A percentile compares a stretch with the other conserved stretches of the same genome.
Conservation (phyloP, 1,140 invertebrate species). For the Penaeus indicus region DNA sequence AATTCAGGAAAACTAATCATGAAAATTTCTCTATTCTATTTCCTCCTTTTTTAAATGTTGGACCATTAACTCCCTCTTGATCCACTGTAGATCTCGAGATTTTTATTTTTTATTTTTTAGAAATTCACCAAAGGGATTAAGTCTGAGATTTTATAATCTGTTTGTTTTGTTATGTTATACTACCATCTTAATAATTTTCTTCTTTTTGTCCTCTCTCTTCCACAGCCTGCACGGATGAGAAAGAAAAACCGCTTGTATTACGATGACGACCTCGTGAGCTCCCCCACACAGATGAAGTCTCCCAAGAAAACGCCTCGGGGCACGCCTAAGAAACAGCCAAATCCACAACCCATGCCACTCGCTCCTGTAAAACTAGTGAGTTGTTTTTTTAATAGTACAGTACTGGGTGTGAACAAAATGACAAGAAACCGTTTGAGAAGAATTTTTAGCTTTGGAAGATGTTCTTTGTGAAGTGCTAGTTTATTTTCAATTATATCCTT, state of each 20-base stretch:
- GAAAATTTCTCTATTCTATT: no score
- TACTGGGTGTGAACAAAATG: no score
- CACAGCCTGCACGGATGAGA: slow-evolving; percentile 84
- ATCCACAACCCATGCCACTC: slow-evolving; percentile 69
- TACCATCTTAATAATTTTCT: not conserved
- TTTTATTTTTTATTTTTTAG: no score
- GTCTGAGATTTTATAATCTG: no score
- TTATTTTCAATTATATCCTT: not conserved
- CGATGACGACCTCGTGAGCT: slow-evolving; percentile 91
- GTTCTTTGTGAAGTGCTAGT: not conserved
- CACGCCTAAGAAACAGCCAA: slow-evolving; percentile 69
- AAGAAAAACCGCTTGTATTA: slow-evolving; percentile 93
- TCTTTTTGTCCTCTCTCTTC: slow-evolving; percentile 48
- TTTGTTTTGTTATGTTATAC: not conserved
- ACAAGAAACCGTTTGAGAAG: no score
- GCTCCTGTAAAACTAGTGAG: slow-evolving; percentile 51
- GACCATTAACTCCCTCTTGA: no score
- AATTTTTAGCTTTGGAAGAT: no score
- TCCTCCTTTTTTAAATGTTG: no score
- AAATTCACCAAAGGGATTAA: no score
- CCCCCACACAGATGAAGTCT: slow-evolving; percentile 74
- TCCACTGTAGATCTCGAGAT: no score
- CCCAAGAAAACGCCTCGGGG: slow-evolving; percentile 74
- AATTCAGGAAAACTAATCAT: no score
- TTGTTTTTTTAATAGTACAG: no score